phyloP scores from a whole-genome alignment of 2,113 vertebrate genomes.

The Rousettus leschenaultii region DNA sequence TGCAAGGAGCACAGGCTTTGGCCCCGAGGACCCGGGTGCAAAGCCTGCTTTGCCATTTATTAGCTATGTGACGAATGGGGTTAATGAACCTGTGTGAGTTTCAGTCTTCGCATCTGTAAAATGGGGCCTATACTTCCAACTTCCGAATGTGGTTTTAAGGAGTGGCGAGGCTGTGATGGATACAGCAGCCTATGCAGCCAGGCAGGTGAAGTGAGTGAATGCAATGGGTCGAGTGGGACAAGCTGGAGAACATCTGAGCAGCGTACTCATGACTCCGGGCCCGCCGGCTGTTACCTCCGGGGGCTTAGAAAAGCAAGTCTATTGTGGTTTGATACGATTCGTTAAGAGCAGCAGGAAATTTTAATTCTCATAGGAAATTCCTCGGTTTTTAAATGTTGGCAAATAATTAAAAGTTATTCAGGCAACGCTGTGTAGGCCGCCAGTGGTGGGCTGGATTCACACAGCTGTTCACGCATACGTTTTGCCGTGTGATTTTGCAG shows the following conservation, averaged over 20 bases:
- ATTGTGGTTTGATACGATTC: background rate
- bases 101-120: background rate
- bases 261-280: rapidly evolving
- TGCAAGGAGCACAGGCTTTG: background rate
- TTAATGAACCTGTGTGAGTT: background rate
- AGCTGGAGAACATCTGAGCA: background rate
- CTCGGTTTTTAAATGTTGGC: background rate
- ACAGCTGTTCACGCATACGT: background rate
- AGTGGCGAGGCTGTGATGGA: rapidly evolving
- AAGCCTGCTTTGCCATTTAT: background rate
- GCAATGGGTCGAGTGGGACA: background rate
- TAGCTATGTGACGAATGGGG: background rate
- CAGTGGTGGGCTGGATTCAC: background rate
- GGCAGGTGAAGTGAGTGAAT: background rate
- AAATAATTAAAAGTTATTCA: background rate
- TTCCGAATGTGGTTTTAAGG: background rate
- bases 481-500: too few relatives aligned
- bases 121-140: background rate
- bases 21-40: background rate
- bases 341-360: background rate
- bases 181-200: background rate
- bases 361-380: background rate
- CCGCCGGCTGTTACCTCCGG: background rate
- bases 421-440: background rate
- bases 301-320: background rate